phyloP scores from a whole-genome alignment of 2,888 invertebrate genomes.

The Conchocele bisecta region DNA sequence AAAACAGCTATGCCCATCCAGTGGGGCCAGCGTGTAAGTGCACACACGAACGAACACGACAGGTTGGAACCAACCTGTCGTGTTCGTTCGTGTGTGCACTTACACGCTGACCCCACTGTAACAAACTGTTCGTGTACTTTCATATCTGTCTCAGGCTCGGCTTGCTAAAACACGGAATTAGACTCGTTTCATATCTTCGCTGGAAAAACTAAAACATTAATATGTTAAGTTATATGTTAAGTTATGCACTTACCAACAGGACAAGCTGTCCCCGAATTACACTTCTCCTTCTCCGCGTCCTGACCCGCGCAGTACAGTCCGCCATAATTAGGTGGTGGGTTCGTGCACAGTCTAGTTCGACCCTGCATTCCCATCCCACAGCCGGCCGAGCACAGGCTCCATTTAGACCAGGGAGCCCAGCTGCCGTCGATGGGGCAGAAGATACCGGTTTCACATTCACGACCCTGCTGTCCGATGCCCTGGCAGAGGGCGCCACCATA shows the following conservation, averaged over 20 bases:
- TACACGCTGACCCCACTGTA: no score
- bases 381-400: constrained; percentile 21
- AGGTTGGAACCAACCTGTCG: no score
- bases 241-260: no score
- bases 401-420: constrained; percentile 33
- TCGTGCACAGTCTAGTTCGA: constrained; percentile 37
- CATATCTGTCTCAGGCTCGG: no score
- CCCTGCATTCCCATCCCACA: constrained; percentile 30
- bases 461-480: constrained; percentile 11
- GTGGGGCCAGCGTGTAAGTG: no score
- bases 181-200: no score
- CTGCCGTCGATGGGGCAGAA: constrained; percentile 43
- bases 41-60: no score
- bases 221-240: no score
- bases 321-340: constrained; percentile 40
- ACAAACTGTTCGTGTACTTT: neutral
- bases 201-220: no score
- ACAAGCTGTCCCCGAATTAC: constrained; percentile 32
- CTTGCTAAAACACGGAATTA: no score
- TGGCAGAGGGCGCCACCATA: constrained; percentile 26
- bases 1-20: no score
- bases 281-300: constrained; percentile 10
- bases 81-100: no score
- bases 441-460: constrained; percentile 26
- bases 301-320: constrained; percentile 30